phyloP scores from a whole-genome alignment of 2,113 vertebrate species.

The Sceloporus undulatus region DNA sequence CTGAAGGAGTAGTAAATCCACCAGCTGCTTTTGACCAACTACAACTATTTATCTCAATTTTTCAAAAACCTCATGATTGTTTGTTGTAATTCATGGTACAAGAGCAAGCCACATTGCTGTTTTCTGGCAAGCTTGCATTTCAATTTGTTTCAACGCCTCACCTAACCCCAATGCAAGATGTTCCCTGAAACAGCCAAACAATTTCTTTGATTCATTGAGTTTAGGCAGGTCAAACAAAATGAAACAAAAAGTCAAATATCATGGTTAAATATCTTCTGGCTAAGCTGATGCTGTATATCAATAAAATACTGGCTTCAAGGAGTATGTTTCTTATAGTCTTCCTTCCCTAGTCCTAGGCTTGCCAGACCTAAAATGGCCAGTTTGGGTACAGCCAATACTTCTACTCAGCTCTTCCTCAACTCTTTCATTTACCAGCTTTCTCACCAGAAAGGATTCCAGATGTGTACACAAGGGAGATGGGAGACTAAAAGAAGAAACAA shows the following conservation, averaged over 20 bases:
- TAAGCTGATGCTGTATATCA: neutral
- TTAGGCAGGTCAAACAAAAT: neutral
- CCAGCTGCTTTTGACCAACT: too few relatives aligned
- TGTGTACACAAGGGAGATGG: neutral
- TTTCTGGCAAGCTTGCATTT: neutral
- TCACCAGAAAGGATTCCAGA: neutral
- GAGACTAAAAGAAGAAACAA: neutral
- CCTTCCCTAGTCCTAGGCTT: neutral
- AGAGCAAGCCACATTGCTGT: neutral
- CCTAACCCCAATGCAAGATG: neutral
- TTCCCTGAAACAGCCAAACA: neutral
- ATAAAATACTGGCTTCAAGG: constrained; percentile 7
- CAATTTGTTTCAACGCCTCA: neutral
- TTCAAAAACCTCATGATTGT: too few relatives aligned
- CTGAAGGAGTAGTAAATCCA: too few relatives aligned
- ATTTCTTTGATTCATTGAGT: constrained; percentile 10
- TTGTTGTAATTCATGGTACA: neutral
- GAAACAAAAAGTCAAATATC: neutral
- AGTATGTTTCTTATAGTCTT: neutral
- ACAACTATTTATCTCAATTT: too few relatives aligned
- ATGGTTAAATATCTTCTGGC: neutral
- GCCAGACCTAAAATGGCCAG: neutral
- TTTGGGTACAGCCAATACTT: neutral
- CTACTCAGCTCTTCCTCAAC: neutral
- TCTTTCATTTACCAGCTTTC: neutral